Conservation (phyloP, 1,140 invertebrate genomes). For the Drosophila chauvacae region DNA sequence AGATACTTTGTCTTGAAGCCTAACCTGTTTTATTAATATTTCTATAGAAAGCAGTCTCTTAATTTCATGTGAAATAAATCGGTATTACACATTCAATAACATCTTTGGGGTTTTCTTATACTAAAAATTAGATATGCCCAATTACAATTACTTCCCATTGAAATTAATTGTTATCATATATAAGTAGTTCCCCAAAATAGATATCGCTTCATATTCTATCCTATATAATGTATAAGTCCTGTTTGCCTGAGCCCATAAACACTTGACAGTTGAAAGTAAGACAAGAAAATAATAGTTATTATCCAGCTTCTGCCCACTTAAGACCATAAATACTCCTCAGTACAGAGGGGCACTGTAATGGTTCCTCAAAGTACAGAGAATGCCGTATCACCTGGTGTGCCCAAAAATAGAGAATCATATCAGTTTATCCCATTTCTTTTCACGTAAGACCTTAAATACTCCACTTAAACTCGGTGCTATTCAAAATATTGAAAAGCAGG, state of each 20-base stretch:
- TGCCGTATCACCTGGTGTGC: not conserved
- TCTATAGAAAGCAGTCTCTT: not conserved
- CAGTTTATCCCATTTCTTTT: conserved; percentile 15
- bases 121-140: too few species aligned
- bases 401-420: conserved; percentile 17
- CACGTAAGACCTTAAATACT: conserved; percentile 5
- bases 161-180: not conserved
- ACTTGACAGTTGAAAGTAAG: conserved; percentile 6
- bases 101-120: too few species aligned
- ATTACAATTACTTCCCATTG: not conserved
- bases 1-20: not conserved
- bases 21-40: not conserved
- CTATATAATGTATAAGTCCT: not conserved
- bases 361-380: not conserved
- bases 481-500: not conserved
- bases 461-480: not conserved
- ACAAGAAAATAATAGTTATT: conserved; percentile 9
- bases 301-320: not conserved
- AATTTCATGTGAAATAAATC: too few species aligned
- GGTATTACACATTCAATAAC: too few species aligned
- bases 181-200: not conserved
- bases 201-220: not conserved
- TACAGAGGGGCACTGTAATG: not conserved
- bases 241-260: not conserved
- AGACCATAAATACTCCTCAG: conserved; percentile 4